These are phyloP conservation scores for Mesorhabditis sp. DNA, from an alignment of 2,888 invertebrate species.

Conservation along the genomic window DNA sequence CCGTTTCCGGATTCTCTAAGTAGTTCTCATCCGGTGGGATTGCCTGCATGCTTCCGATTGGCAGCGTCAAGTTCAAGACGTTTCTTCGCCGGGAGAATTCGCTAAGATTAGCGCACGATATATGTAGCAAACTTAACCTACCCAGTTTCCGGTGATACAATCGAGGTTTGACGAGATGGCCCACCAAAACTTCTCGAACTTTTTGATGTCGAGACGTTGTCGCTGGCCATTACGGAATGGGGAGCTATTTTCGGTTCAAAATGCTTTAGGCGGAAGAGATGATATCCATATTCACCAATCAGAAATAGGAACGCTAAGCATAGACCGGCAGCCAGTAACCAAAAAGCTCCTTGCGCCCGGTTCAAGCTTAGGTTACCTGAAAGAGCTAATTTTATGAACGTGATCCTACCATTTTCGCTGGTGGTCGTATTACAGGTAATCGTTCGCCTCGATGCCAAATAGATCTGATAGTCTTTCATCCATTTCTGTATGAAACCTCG, in stretches of 20 bases:
- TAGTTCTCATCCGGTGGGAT: not conserved
- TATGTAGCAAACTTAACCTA: too few relatives aligned
- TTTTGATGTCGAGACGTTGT: conserved; percentile 1
- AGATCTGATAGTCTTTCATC: conserved; percentile 42
- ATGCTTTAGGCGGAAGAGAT: not conserved
- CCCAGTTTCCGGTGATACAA: not conserved
- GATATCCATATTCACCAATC: not conserved
- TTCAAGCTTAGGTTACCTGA: conserved; percentile 37
- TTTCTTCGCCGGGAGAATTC: not conserved
- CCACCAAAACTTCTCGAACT: conserved; percentile 4
- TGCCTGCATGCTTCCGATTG: not conserved
- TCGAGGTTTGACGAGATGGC: not conserved
- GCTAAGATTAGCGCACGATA: not conserved
- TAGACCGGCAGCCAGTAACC: conserved; percentile 40
- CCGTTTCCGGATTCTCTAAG: not conserved
- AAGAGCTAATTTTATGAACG: not conserved
- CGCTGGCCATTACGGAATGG: not conserved
- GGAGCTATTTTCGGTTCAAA: not conserved
- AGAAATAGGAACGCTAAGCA: not conserved
- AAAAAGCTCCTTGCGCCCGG: conserved; percentile 50
- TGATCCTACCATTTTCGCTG: conserved; percentile 16
- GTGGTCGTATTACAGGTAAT: conserved; percentile 29
- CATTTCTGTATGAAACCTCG: conserved; percentile 52
- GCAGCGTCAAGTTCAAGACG: not conserved
- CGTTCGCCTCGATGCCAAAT: conserved; percentile 29